phyloP scores from a whole-genome alignment of 2,797 vertebrate species.

The Platyrinchus mystaceus region DNA sequence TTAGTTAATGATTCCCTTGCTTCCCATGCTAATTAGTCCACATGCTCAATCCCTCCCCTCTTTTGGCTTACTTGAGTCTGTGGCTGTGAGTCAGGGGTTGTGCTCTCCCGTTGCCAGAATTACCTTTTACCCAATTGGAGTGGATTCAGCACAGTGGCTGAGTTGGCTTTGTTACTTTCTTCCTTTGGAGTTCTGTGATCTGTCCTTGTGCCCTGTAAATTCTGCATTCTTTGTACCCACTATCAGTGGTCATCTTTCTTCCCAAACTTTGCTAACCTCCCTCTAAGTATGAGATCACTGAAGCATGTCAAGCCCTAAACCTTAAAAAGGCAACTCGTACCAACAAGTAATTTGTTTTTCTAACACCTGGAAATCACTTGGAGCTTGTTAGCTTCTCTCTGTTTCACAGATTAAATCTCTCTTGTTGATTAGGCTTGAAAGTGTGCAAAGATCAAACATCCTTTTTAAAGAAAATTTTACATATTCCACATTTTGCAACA shows the following conservation, averaged over 20 bases:
- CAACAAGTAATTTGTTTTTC: not conserved
- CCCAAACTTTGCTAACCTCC: not conserved
- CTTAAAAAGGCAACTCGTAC: not conserved
- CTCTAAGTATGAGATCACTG: not conserved
- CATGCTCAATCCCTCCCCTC: not conserved
- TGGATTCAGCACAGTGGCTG: not conserved
- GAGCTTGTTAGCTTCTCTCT: not conserved
- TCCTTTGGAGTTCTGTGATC: not conserved
- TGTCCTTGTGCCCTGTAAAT: not conserved
- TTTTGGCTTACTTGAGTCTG: not conserved
- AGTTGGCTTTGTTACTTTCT: not conserved
- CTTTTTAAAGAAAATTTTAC: not conserved
- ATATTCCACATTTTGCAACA: not conserved
- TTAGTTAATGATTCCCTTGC: rapidly evolving
- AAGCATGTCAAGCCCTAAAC: not conserved
- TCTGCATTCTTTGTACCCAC: not conserved
- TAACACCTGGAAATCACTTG: not conserved
- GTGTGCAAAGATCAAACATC: not conserved
- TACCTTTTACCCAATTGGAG: not conserved
- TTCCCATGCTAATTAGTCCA: not conserved
- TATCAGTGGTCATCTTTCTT: not conserved
- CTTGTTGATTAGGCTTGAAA: not conserved
- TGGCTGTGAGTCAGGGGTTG: rapidly evolving
- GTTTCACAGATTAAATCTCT: not conserved
- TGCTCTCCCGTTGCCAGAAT: not conserved